A percentile compares a stretch with the other conserved stretches of the same genome.
phyloP scores from a whole-genome alignment of 92 coral and sea anemone genomes.

The Nematostella vectensis region DNA sequence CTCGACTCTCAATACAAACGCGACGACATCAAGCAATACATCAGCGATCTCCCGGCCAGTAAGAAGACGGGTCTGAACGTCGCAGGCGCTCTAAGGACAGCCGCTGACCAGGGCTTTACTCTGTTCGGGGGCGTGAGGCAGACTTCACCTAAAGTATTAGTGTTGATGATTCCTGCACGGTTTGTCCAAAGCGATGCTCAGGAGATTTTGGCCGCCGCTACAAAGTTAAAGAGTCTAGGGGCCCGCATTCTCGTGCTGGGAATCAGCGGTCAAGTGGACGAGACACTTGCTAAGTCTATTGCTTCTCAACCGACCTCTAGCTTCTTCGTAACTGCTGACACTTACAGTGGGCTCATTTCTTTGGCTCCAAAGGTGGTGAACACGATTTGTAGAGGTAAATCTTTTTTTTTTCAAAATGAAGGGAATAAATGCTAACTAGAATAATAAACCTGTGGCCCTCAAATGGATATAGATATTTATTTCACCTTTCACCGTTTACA shows the following conservation, averaged over 20 bases:
- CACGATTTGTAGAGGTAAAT: constrained; percentile 55
- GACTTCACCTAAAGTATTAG: constrained; percentile 52
- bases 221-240: constrained; percentile 63
- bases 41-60: constrained; percentile 14
- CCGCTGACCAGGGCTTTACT: constrained; percentile 52
- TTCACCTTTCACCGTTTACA: no score
- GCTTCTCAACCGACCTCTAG: constrained; percentile 59
- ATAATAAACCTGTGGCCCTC: no score
- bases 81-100: constrained; percentile 44
- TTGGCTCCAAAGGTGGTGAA: constrained; percentile 33
- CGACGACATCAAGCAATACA: constrained; percentile 14
- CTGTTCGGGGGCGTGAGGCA: constrained; percentile 86
- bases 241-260: constrained; percentile 58
- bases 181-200: constrained; percentile 15
- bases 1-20: constrained; percentile 34
- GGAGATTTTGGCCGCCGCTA: constrained; percentile 28
- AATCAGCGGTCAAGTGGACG: constrained; percentile 29
- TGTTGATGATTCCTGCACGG: constrained; percentile 54
- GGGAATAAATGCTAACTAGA: neutral
- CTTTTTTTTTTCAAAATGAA: no score
- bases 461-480: no score
- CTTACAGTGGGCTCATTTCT: constrained; percentile 22
- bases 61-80: constrained; percentile 32
- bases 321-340: constrained; percentile 32
- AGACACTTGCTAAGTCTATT: constrained; percentile 21